Evolutionary conservation across 2,113 vertebrate genomes (phyloP), one percentile per base, ranked within the genome.

Genomic region (Puntigrus tetrazona): DNA sequence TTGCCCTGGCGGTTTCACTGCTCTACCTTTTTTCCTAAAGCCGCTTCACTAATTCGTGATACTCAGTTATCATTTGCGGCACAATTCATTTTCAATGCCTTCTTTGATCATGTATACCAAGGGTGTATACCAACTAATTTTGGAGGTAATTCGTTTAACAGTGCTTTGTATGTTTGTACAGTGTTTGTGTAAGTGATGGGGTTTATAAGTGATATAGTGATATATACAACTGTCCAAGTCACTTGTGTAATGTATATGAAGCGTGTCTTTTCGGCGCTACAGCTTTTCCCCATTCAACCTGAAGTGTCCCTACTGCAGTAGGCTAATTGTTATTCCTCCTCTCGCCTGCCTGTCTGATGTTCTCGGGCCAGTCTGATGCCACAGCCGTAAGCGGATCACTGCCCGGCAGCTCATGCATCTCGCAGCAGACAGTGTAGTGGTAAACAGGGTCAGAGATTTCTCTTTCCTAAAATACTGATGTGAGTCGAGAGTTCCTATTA

Each of bases 241-340:
- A 50, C 6, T 50, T 75, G 27, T 38, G 20, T 45, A 45, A 45
- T 45, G 13, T 38, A 27, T 27, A 61, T 38, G 20, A 59, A 20
- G 34, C 5, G 22, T 81, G 65, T 81, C 41, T 57, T 36, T 31
- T 45, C n/a, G 52, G 70, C 5, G 18, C 25, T n/a, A 27, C 55
- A 61, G 55, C 47, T 59, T 84, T 84, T 77, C 29, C 27, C 55
- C n/a, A 22, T 75, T 82, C 41, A 38, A 59, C 73, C 27, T 79
- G 67, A 55, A 80, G 67, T 80, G 57, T 43, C 73, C 73, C 78
- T 63, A 65, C 82, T 85, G 78, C 61, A 87, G 82, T 31, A 45
- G 20, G 27, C 2, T 67, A 22, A 47, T 67, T 81, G 70, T 63
- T 63, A 55, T 82, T 73, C 57, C 38, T 73, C 36, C 18, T 82